phyloP scores from a whole-genome alignment of 2,888 invertebrate species.

The Agapostemon virescens region DNA sequence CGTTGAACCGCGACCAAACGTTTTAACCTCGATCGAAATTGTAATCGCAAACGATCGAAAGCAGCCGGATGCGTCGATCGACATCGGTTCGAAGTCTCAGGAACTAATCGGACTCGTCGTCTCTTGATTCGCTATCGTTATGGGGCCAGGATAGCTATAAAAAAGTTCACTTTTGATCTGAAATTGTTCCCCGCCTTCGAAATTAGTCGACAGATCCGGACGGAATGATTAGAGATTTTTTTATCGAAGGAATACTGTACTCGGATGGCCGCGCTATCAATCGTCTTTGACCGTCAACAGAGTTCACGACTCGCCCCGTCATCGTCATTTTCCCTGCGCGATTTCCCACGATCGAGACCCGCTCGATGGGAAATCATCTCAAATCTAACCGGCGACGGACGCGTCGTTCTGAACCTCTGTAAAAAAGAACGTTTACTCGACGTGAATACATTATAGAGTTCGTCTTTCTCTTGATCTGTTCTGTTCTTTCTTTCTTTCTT shows the following conservation, averaged over 20 bases:
- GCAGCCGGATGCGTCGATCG: neutral
- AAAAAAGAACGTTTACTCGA: constrained; percentile 39
- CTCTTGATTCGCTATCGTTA: neutral
- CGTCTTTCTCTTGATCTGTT: constrained; percentile 13
- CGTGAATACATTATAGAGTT: constrained; percentile 26
- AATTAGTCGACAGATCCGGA: constrained; percentile 9
- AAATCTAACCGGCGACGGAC: constrained; percentile 40
- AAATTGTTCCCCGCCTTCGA: neutral
- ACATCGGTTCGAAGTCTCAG: constrained; percentile 1
- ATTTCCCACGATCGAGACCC: constrained; percentile 52
- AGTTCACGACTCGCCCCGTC: constrained; percentile 19
- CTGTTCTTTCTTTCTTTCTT: too few relatives aligned
- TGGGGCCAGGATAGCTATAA: neutral
- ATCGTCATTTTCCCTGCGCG: constrained; percentile 27
- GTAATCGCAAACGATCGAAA: constrained; percentile 2
- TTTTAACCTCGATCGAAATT: constrained; percentile 4
- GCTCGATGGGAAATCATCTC: constrained; percentile 57
- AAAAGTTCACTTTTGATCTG: constrained; percentile 5
- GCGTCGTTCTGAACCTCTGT: constrained; percentile 21
- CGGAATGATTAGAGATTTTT: constrained; percentile 13
- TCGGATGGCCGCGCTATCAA: neutral
- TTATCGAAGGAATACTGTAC: constrained; percentile 15
- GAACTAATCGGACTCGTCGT: constrained; percentile 1
- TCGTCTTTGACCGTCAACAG: constrained; percentile 52
- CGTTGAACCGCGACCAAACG: neutral